phyloP scores from a whole-genome alignment of 2,113 vertebrate species.

The Pseudonaja textilis region DNA sequence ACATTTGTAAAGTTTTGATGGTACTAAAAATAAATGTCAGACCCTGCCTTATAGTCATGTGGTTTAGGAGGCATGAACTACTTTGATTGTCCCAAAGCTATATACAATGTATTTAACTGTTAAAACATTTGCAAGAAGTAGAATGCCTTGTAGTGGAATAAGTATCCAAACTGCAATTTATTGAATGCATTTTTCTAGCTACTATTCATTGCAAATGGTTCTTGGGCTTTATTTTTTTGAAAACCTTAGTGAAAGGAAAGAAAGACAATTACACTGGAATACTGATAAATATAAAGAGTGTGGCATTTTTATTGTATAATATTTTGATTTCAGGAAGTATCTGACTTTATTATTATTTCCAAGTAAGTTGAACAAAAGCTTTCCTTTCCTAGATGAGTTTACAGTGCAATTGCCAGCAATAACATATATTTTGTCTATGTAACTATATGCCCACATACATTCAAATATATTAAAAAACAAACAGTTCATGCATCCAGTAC shows the following conservation, averaged over 20 bases:
- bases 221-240: not conserved
- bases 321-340: conserved; percentile 5
- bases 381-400: conserved; percentile 33
- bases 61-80: not conserved
- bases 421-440: conserved; percentile 18
- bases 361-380: conserved; percentile 4
- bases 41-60: not conserved
- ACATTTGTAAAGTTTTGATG: not conserved
- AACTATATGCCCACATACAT: not conserved
- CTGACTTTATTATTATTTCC: conserved; percentile 34
- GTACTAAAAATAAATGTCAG: not conserved
- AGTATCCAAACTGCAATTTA: not conserved
- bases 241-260: not conserved
- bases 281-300: not conserved
- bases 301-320: not conserved
- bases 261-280: not conserved
- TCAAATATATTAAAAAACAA: not conserved
- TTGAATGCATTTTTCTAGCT: not conserved
- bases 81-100: not conserved
- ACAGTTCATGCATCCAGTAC: conserved; percentile 33
- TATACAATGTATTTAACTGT: not conserved
- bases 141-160: not conserved
- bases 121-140: not conserved
- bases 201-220: not conserved
- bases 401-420: conserved; percentile 34